phyloP scores from a whole-genome alignment of 2,113 vertebrate species.

The Deroptyus accipitrinus region DNA sequence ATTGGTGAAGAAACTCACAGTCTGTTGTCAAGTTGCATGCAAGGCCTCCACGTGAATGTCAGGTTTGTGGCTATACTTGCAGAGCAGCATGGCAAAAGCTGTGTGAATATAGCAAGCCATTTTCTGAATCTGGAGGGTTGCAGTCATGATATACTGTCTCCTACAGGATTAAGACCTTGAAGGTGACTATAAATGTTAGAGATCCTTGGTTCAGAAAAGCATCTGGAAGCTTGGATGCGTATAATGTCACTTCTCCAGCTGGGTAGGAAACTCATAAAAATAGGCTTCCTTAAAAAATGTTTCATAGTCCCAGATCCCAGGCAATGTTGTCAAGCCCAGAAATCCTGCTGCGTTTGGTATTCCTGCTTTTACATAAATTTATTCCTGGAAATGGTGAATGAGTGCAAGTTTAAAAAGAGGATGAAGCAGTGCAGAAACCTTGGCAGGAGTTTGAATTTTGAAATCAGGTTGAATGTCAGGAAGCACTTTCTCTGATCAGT shows the following conservation, averaged over 20 bases:
- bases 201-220: neutral
- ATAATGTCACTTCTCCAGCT: neutral
- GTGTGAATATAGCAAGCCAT: neutral
- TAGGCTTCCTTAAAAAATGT: neutral
- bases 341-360: neutral
- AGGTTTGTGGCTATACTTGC: neutral
- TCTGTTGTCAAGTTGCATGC: neutral
- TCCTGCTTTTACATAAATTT: neutral
- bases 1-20: neutral
- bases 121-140: neutral
- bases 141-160: neutral
- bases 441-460: neutral
- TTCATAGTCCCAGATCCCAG: neutral
- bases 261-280: neutral
- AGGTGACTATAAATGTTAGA: neutral
- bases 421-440: neutral
- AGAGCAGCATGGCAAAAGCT: neutral
- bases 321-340: neutral
- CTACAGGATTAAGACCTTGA: neutral
- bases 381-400: neutral
- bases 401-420: neutral
- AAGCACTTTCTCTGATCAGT: neutral
- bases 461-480: neutral
- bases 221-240: neutral
- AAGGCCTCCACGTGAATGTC: neutral